Percentiles rank a stretch among this genome's conserved stretches.
Conservation (phyloP, 1,140 invertebrate species). For the Hermetia illucens region DNA sequence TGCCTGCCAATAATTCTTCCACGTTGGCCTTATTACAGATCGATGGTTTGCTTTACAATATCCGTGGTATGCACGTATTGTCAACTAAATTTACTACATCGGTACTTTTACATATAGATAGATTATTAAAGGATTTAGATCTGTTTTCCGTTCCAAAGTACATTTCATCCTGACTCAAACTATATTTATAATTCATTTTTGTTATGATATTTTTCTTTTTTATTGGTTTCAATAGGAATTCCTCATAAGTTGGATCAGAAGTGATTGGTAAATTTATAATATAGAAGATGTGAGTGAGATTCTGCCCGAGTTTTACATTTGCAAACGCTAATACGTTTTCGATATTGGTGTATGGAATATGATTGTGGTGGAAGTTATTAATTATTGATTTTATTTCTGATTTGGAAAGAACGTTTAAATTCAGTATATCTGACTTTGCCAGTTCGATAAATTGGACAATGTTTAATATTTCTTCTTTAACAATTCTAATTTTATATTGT, state of each 20-base stretch:
- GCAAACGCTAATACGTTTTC: not conserved
- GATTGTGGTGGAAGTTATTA: not conserved
- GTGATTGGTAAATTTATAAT: not conserved
- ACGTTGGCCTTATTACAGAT: too few species aligned
- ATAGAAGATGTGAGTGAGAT: not conserved
- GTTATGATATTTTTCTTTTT: not conserved
- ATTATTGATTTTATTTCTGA: not conserved
- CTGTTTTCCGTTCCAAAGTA: not conserved
- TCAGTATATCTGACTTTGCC: not conserved
- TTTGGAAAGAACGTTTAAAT: not conserved
- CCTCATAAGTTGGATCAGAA: not conserved
- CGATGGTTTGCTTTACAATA: too few species aligned
- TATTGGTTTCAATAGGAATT: not conserved
- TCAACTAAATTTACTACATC: not conserved
- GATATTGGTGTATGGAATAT: not conserved
- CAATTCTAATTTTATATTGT: not conserved
- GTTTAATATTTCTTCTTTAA: not conserved
- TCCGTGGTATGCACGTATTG: not conserved
- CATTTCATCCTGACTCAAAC: not conserved
- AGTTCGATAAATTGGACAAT: not conserved
- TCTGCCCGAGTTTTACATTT: not conserved
- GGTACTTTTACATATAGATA: not conserved
- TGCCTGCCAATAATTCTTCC: too few species aligned
- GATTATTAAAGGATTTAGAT: not conserved
- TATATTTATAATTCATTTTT: not conserved